Evolutionary conservation across 2,888 invertebrate genomes (phyloP), one percentile per base, ranked within the genome.

Genomic region (Erpobdella octoculata): DNA sequence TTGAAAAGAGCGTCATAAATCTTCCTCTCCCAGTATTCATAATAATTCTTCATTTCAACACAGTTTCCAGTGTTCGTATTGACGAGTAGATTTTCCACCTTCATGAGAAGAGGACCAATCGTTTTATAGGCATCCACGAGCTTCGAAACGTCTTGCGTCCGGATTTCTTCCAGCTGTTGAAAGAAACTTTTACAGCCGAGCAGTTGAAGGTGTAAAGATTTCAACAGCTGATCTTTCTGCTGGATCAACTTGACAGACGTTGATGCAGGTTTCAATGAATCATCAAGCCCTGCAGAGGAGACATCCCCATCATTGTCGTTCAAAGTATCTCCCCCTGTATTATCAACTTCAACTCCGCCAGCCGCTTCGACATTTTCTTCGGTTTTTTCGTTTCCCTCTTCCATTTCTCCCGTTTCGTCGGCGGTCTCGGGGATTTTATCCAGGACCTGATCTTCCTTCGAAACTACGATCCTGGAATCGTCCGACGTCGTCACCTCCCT

Each of bases 51-150:
- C 89, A 94, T 91, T 74, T 88, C 87, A 0, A 86, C 82, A 0
- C 89, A 89, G 69, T 85, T 86, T 1, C 93, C 92, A 0, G 90
- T 89, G 76, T 89, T 89, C 1, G 90, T 89, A 73, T 89, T 89
- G 28, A 91, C 86, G 1, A 92, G 90, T 41, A 93, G 84, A 74
- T 90, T 90, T 83, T 94, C 93, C 74, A 93, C 83, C 83, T 93
- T 93, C 78, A 89, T 88, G 18, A 94, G 85, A 71, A 92, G 88
- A 0, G 92, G 91, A 0, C 90, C 89, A 61, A 92, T 86, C 0
- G 90, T 89, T 62, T 89, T 87, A 80, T 92, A 92, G n/a, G 89
- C 87, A 67, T 88, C 87, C 0, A 88, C 85, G 81, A 93, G 86
- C 5, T 86, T 83, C 1, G 88, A 87, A 6, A 89, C 85, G 66